Conservation (phyloP, 2,888 invertebrate species). For the Xestia rhomboidea region DNA sequence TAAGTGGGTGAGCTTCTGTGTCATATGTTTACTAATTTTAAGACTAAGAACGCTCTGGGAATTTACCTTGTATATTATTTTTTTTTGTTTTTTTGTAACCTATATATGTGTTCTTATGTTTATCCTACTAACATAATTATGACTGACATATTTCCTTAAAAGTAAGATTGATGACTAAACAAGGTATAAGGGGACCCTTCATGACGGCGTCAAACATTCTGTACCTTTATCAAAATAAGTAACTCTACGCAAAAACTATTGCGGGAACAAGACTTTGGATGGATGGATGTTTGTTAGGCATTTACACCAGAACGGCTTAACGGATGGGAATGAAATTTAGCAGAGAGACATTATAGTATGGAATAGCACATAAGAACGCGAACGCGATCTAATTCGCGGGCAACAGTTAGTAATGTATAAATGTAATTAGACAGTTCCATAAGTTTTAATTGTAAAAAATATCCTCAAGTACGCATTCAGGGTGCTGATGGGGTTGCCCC, state of each 20-base stretch:
- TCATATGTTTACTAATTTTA: slow-evolving; percentile 16
- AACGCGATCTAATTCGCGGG: too few relatives aligned
- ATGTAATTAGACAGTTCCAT: neutral
- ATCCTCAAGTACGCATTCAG: too few relatives aligned
- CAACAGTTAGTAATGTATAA: too few relatives aligned
- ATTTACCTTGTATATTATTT: neutral
- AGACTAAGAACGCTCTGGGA: neutral
- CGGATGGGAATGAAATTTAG: neutral
- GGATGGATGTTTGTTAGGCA: neutral
- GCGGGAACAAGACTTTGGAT: neutral
- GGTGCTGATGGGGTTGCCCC: too few relatives aligned
- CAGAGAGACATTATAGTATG: neutral
- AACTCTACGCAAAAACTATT: too few relatives aligned
- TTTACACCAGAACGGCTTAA: neutral
- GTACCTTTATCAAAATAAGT: too few relatives aligned
- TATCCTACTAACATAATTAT: neutral
- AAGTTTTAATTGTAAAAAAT: neutral
- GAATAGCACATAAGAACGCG: neutral
- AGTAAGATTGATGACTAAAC: neutral
- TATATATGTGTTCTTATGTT: neutral
- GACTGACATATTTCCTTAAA: neutral
- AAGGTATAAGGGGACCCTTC: neutral
- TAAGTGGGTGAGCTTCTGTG: slow-evolving; percentile 17
- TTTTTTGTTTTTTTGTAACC: neutral
- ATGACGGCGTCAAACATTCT: too few relatives aligned